Conservation (phyloP, 2,888 invertebrate species). For the Drosophila parthenogenetica region DNA sequence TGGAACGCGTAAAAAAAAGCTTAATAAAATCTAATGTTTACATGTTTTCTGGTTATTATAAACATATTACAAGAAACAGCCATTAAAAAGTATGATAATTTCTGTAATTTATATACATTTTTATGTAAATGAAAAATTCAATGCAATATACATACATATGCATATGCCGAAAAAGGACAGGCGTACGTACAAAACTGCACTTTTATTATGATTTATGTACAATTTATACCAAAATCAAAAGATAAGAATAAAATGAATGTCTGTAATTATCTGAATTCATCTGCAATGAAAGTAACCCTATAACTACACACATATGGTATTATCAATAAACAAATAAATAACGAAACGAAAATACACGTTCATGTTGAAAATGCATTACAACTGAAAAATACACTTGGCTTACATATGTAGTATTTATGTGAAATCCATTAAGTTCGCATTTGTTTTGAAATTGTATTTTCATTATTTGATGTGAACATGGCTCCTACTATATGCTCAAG, state of each 20-base stretch:
- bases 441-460: slow-evolving; percentile 48
- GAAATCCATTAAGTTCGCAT: slow-evolving; percentile 56
- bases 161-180: slow-evolving; percentile 37
- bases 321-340: slow-evolving; percentile 72
- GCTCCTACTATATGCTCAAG: too few species aligned
- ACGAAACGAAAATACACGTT: slow-evolving; percentile 66
- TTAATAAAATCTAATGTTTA: slow-evolving; percentile 36
- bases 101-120: slow-evolving; percentile 61
- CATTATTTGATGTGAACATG: slow-evolving; percentile 18
- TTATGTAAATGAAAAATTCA: slow-evolving; percentile 45
- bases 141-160: slow-evolving; percentile 34
- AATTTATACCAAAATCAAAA: slow-evolving; percentile 67
- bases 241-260: slow-evolving; percentile 63
- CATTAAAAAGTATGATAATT: slow-evolving; percentile 54
- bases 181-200: slow-evolving; percentile 61
- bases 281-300: slow-evolving; percentile 57
- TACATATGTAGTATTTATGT: slow-evolving; percentile 59
- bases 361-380: slow-evolving; percentile 67
- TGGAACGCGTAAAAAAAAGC: slow-evolving; percentile 29
- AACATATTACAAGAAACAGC: slow-evolving; percentile 33
- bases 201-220: slow-evolving; percentile 69
- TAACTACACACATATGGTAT: slow-evolving; percentile 66
- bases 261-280: slow-evolving; percentile 73
- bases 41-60: slow-evolving; percentile 51
- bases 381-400: slow-evolving; percentile 59